Base-by-base conservation (phyloP, 2,888 invertebrate genomes). In the Protonemura montana region DNA sequence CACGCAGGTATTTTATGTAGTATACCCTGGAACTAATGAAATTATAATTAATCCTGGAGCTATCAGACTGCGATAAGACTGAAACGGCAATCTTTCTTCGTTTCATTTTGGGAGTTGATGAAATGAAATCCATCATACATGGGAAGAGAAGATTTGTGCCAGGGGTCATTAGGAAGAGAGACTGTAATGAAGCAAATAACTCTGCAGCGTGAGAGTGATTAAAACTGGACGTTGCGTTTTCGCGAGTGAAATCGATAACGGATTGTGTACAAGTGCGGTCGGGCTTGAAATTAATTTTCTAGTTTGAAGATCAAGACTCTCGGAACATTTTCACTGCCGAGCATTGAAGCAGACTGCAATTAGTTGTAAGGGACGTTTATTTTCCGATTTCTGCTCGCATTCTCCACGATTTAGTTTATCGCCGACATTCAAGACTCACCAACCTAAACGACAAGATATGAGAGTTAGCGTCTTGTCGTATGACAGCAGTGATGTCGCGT, bases 1-100 rank as follows among this genome's bases (percentile, higher is more conserved):
- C 59, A 59, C 59, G 59, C 59, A 59, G 59, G 59, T 59, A 59
- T 59, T 59, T 59, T 59, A 59, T 59, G 59, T 59, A 59, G 59
- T 59, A 13, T 59, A 59, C 59, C 59, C 21, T 59, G 59, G 16
- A 59, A 59, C 59, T 59, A 59, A 59, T 59, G 59, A 59, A 59
- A 59, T 59, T 59, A 59, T 59, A 59, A 59, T 59, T 59, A 59
- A 59, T 59, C 59, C 21, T 59, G 16, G 59, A 2, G 21, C 59
- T 59, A 59, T 59, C 59, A 13, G 59, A 13, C 7, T 59, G 59
- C 59, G 59, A 59, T 59, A 21, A 59, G 59, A 21, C 59, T 59
- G 16, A 21, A 2, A 21, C 59, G 21, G 59, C 59, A 7, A 59
- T 59, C 59, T 59, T 59, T 59, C 59, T 59, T 59, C 59, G 21